phyloP scores from a whole-genome alignment of 2,888 invertebrate species.

The Rhodophaea formosa region DNA sequence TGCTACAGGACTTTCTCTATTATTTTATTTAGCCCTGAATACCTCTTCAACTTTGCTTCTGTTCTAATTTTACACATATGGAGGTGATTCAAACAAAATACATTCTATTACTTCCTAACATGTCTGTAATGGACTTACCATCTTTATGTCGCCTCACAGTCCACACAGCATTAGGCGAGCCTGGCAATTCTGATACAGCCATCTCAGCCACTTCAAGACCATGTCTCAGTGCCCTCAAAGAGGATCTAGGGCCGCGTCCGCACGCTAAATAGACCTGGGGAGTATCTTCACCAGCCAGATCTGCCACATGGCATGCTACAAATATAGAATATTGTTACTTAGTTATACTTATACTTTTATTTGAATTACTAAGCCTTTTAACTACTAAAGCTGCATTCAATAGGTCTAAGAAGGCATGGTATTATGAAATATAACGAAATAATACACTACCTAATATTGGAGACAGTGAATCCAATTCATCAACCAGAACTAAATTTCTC shows the following conservation, averaged over 20 bases:
- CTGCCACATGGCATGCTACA: conserved; percentile 91
- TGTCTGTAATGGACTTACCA: conserved; percentile 84
- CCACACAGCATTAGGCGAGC: conserved; percentile 99
- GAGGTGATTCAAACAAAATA: not conserved
- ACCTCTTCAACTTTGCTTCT: not conserved
- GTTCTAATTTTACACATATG: not conserved
- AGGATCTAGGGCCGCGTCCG: conserved; percentile 96
- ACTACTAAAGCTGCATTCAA: no score
- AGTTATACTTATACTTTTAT: no score
- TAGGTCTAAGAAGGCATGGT: not conserved
- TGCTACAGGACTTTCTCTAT: not conserved
- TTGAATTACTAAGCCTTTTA: no score
- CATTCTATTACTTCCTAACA: not conserved
- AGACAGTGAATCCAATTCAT: conserved; percentile 96
- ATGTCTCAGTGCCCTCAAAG: conserved; percentile 95
- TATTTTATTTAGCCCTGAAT: not conserved
- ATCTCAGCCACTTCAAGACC: conserved; percentile 99
- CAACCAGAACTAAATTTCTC: conserved; percentile 95
- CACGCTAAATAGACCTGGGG: conserved; percentile 98
- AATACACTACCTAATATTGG: conserved; percentile 88
- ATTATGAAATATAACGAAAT: not conserved
- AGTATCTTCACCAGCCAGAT: conserved; percentile 98
- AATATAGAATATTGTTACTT: conserved; percentile 16
- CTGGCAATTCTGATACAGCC: conserved; percentile 99
- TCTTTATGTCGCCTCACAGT: conserved; percentile 97